Evolutionary conservation across 2,113 vertebrate genomes (phyloP), one percentile per base, ranked within the genome.

Genomic region (Phaethornis superciliosus): DNA sequence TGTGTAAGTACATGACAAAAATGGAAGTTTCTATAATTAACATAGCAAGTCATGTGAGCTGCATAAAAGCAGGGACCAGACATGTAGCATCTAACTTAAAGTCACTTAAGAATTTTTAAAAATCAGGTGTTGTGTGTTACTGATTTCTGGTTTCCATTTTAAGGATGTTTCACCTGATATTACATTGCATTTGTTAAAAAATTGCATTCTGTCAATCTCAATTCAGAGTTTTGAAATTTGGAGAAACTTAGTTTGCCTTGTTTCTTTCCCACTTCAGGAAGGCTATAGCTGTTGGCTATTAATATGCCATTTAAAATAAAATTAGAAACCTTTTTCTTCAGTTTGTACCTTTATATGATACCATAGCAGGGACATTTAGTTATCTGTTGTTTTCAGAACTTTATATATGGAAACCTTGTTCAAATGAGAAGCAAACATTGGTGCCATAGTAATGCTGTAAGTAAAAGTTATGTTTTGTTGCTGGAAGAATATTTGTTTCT

Each of bases 21-120:
- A 82, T 58, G 21, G 27, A 14, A 33, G 23, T 52, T 91, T 86
- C 42, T 87, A 26, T 65, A 62, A 40, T 42, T 42, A 89, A 40
- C 3, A 1, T 10, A 22, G 23, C n/a, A 63, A 11, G 62, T 54
- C 52, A 28, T 0, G 0, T 26, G n/a, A 71, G 15, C 27, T 82
- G 9, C 30, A 9, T 44, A 19, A 37, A 78, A 74, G 22, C n/a
- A 74, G 46, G 15, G 32, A 69, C 44, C 12, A 22, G 35, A 21
- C 11, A 52, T 62, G 7, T 37, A 47, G 22, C 56, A 18, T 20
- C 26, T 81, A n/a, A 35, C 0, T 1, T 67, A 17, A 81, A 59
- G 22, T 49, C 9, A 8, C 20, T 63, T 71, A 27, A 47, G 37
- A 44, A 32, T 47, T 70, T 37, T 4, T 1, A n/a, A 67, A 70